Evolutionary conservation across 1,140 invertebrate genomes (phyloP), one percentile per base, ranked within the genome.

Genomic region (Goniozus legneri): DNA sequence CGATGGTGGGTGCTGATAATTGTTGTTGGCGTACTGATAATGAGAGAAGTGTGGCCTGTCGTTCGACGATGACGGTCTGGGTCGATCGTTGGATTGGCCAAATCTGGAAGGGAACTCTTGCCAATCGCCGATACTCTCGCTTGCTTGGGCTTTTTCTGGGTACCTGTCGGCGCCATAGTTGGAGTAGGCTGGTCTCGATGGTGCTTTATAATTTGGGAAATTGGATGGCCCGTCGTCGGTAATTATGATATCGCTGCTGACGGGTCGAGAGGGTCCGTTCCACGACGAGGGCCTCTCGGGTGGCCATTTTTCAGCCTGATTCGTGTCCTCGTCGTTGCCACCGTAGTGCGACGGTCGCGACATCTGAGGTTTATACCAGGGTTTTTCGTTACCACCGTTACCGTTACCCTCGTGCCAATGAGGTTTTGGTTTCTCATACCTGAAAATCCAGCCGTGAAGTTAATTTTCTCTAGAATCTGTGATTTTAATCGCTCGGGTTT

Each of bases 171-270:
- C 12, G n/a, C n/a, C n/a, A n/a, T n/a, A n/a, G 44, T 55, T 55
- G 19, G 43, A 59, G 34, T 62, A 67, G n/a, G 38, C 45, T 2
- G 64, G 58, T 18, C 63, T 69, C 4, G 45, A 10, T 0, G 51
- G 38, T 12, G 24, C 4, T 27, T 10, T 27, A 10, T 67, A 75
- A 12, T 75, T 77, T 0, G 84, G 85, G 45, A 86, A 87, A 54
- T 86, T 81, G 0, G 82, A 65, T 0, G 84, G 84, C 35, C 78
- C 72, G 13, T 80, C 77, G 60, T 87, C 86, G 0, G 85, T 87
- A 31, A 86, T 80, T 34, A 87, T 82, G 21, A 88, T 82, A 13
- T 81, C 80, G 4, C 51, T 56, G 8, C 51, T 58, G 12, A 39
- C 48, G 1, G 35, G 61, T 40, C 24, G 69, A 50, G 64, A 58